Evolutionary conservation across 37 sponge, comb jelly and placozoan species (phyloP), one percentile per base, ranked within the genome.

Genomic region (Ephydatia muelleri): DNA sequence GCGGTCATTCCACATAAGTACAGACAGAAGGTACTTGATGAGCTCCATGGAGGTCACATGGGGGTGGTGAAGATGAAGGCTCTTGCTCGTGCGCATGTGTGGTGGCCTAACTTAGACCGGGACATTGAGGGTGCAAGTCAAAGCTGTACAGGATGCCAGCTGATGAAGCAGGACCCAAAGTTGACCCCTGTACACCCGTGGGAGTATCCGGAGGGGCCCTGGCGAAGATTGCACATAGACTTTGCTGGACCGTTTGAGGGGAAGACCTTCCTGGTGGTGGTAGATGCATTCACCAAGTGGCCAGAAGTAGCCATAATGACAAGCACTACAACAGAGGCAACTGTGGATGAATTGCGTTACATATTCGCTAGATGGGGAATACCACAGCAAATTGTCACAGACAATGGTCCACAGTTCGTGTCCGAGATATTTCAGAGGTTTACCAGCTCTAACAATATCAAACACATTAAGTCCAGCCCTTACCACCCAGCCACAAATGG

Each of bases 321-420:
- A 1, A 49, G 38, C 25, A 87, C 81, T 0, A 87, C 87, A 68
- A 68, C 83, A 31, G 64, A 12, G 37, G 72, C 23, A 30, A 89
- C 89, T 1, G 38, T 89, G 29, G 80, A 79, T 66, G 85, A 36
- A 16, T 66, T 89, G 29, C 75, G 80, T 9, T 26, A 67, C 13
- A 25, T 83, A 32, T 84, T 89, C 80, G 85, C 85, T 1, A 38
- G 47, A 6, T 80, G 75, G 70, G 89, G 89, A 30, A 35, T 89
- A 47, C 89, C 89, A 2, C 48, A 73, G 11, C 80, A 84, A 33
- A 14, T 89, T 25, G 89, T 84, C 0, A 40, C 75, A 26, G 85
- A 89, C 33, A 84, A 84, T 84, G 89, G 89, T n/a, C 89, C 89
- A 11, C 89, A 89, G 66, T 89, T 89, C 34, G 34, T 65, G 21